Conservation (phyloP, 2,797 vertebrate species). For the Poecilia picta region DNA sequence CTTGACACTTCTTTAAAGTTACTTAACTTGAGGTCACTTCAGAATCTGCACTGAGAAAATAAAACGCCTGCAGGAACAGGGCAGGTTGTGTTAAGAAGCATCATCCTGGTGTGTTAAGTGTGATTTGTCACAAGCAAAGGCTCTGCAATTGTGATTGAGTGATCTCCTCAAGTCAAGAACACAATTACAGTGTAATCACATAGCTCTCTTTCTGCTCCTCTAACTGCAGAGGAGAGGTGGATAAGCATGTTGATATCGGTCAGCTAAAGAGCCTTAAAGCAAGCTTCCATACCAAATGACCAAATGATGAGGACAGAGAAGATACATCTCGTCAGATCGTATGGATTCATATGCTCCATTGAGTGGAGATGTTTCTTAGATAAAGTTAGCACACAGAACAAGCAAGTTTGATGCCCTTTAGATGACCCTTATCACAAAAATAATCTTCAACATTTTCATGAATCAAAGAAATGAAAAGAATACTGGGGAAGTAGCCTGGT, state of each 20-base stretch:
- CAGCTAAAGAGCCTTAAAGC: constrained; percentile 30
- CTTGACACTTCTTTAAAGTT: constrained; percentile 24
- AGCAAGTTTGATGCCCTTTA: neutral
- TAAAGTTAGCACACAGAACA: neutral
- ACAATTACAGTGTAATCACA: constrained; percentile 56
- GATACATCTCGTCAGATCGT: constrained; percentile 18
- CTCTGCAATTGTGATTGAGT: constrained; percentile 67
- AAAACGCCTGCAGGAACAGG: constrained; percentile 37
- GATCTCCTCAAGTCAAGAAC: constrained; percentile 74
- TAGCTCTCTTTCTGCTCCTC: constrained; percentile 31
- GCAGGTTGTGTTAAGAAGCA: constrained; percentile 56
- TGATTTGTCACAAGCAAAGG: constrained; percentile 70
- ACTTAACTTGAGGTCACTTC: constrained; percentile 50
- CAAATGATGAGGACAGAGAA: constrained; percentile 25
- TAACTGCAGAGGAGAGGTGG: constrained; percentile 38
- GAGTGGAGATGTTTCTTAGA: constrained; percentile 5
- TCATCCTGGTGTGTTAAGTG: constrained; percentile 67
- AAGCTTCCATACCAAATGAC: constrained; percentile 24
- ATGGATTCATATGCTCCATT: constrained; percentile 37
- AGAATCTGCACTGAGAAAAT: constrained; percentile 40
- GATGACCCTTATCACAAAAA: neutral
- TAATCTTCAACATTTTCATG: neutral
- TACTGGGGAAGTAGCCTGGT: no score
- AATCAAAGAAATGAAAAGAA: neutral
- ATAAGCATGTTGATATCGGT: constrained; percentile 30